phyloP scores from a whole-genome alignment of 2,797 vertebrate genomes.

The Allobates femoralis region DNA sequence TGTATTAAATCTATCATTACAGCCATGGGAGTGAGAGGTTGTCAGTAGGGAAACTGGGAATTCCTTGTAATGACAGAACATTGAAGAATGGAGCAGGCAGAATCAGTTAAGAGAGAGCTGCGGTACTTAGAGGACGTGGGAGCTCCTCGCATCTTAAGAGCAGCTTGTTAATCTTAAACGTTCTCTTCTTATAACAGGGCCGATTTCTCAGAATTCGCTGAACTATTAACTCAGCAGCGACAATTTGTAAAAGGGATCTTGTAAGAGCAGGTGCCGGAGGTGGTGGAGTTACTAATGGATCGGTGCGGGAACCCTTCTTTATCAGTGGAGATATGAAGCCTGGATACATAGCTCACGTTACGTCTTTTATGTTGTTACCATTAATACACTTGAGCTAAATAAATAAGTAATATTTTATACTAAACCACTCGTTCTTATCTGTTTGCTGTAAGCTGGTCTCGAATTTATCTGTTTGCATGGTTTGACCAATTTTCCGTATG shows the following conservation, averaged over 20 bases:
- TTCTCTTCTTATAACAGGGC: neutral
- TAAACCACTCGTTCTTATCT: neutral
- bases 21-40: neutral
- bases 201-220: conserved; percentile 30
- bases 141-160: neutral
- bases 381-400: neutral
- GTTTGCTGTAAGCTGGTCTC: neutral
- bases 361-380: neutral
- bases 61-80: conserved; percentile 6
- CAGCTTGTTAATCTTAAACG: conserved; percentile 23
- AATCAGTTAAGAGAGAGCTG: conserved; percentile 14
- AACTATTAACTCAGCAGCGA: conserved; percentile 25
- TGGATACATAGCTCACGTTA: neutral
- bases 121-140: neutral
- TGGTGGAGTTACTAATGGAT: neutral
- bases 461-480: neutral
- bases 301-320: neutral
- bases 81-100: neutral
- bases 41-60: conserved; percentile 8
- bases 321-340: neutral
- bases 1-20: neutral
- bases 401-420: neutral
- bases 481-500: neutral
- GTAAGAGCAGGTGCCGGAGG: neutral
- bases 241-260: neutral